Evolutionary conservation across 37 sponge, comb jelly and placozoan genomes (phyloP).

Genomic region (Halichondria panicea): DNA sequence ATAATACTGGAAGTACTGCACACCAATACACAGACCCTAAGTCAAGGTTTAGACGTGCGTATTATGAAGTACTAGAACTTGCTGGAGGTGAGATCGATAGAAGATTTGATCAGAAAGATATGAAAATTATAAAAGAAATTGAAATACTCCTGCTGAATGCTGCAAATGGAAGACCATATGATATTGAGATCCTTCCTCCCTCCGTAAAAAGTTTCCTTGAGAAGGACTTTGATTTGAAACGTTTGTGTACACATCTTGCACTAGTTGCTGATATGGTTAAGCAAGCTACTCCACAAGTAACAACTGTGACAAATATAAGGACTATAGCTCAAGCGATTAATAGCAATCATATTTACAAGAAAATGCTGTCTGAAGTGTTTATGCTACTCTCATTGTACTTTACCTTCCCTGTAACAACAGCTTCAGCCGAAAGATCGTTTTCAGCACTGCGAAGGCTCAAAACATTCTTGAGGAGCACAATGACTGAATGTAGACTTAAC

Average conservation of each 20-base stretch:
- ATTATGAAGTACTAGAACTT: constrained; percentile 34
- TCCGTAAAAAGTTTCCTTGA: background rate
- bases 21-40: constrained; percentile 23
- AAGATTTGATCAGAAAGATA: constrained; percentile 40
- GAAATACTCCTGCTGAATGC: constrained; percentile 10
- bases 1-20: constrained; percentile 32
- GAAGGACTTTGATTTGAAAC: constrained; percentile 2
- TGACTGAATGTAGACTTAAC: constrained; percentile 22
- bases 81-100: constrained; percentile 38
- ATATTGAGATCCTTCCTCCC: background rate
- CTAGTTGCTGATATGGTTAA: constrained; percentile 16
- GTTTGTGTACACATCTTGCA: constrained; percentile 7
- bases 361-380: constrained; percentile 27
- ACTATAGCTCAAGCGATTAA: constrained; percentile 4
- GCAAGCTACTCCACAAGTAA: constrained; percentile 13
- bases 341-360: constrained; percentile 17
- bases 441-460: constrained; percentile 25
- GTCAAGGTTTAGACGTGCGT: constrained; percentile 34
- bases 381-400: constrained; percentile 1
- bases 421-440: constrained; percentile 31
- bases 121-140: constrained; percentile 3
- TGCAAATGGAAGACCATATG: constrained; percentile 1
- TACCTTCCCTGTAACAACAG: constrained; percentile 6
- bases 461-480: constrained; percentile 8
- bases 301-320: constrained; percentile 24